These are phyloP conservation scores for Aleiodes sp. DNA, from an alignment of 1,140 invertebrate species.

Conservation along the genomic window DNA sequence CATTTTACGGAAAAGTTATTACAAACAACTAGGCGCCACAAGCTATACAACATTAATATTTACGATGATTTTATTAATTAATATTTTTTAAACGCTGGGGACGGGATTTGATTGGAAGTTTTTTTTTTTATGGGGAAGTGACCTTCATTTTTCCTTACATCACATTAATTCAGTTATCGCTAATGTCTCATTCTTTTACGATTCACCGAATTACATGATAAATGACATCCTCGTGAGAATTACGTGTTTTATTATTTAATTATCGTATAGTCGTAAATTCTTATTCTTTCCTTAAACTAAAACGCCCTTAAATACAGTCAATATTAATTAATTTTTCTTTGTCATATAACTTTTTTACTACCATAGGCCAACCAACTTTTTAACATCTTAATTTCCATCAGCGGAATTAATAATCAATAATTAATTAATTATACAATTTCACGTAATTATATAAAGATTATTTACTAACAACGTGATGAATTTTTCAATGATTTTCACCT, in stretches of 20 bases:
- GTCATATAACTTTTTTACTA: background rate
- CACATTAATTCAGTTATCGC: slow-evolving; percentile 4
- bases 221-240: too few species aligned
- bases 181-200: background rate
- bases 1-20: background rate
- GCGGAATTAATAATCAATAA: background rate
- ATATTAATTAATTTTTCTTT: background rate
- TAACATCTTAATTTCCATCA: background rate
- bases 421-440: slow-evolving; percentile 17
- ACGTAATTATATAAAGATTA: slow-evolving; percentile 9
- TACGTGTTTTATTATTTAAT: background rate
- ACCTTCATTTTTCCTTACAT: background rate
- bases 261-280: background rate
- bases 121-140: slow-evolving; percentile 4
- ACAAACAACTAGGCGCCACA: slow-evolving; percentile 23
- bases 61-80: background rate
- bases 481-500: background rate
- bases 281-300: background rate
- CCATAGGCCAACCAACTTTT: background rate
- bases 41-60: slow-evolving; percentile 23
- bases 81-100: slow-evolving; percentile 19
- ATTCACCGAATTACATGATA: background rate
- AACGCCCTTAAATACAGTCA: background rate
- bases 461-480: slow-evolving; percentile 3
- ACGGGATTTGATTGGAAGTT: slow-evolving; percentile 31